Evolutionary conservation across 2,113 vertebrate genomes (phyloP).

Genomic region (Eonycteris spelaea): DNA sequence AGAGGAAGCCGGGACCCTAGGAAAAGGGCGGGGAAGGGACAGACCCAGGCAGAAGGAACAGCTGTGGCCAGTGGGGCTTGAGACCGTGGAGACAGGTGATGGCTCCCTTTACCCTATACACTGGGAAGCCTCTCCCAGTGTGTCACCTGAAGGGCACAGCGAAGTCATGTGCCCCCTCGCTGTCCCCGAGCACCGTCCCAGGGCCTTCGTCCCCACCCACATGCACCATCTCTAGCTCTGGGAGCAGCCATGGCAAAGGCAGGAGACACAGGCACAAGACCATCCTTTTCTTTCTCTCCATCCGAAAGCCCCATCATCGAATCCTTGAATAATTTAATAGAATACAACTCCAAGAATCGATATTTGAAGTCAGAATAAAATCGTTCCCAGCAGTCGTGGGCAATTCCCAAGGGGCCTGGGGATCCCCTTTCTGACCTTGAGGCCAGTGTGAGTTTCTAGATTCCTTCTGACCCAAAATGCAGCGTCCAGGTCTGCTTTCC

Average conservation of each 20-base stretch:
- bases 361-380: background rate
- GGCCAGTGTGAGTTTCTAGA: background rate
- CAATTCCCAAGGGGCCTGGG: background rate
- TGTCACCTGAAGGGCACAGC: background rate
- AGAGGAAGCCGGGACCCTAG: background rate
- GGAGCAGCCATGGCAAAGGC: background rate
- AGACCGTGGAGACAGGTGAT: background rate
- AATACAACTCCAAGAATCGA: background rate
- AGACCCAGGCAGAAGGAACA: background rate
- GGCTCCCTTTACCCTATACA: background rate
- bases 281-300: rapidly evolving
- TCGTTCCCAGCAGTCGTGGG: background rate
- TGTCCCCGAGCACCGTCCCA: background rate
- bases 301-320: background rate
- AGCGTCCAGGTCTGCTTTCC: background rate
- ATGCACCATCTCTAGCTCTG: background rate
- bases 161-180: background rate
- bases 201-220: background rate
- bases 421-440: background rate
- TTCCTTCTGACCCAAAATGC: background rate
- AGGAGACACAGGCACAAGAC: background rate
- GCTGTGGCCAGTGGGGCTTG: background rate
- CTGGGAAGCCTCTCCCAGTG: background rate
- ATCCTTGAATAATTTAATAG: background rate
- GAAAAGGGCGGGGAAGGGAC: background rate